A percentile compares a stretch with the other conserved stretches of the same genome.
Conservation (phyloP, 2,113 vertebrate species). For the Porphyrio hochstetteri region DNA sequence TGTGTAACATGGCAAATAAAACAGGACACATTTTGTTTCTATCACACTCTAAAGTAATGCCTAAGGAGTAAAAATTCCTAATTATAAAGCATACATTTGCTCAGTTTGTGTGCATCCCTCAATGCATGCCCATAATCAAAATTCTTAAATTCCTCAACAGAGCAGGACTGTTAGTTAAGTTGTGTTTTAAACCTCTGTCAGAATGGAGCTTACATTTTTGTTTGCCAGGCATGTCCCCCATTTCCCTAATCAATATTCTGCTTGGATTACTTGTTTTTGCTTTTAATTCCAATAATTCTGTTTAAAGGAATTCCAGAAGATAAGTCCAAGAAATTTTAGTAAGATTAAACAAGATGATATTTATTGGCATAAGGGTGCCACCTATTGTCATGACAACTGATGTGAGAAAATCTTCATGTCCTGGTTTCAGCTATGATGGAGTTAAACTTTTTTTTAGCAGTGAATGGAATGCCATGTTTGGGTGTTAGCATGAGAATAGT, state of each 20-base stretch:
- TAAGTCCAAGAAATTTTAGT: background rate
- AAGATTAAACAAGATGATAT: background rate
- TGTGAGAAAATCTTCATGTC: slow-evolving; percentile 4
- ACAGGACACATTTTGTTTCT: background rate
- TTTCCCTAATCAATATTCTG: background rate
- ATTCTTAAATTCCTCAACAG: background rate
- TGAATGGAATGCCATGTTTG: no score
- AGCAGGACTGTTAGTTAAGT: background rate
- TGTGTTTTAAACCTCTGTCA: background rate
- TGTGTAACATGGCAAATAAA: background rate
- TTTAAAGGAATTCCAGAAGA: background rate
- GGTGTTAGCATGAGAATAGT: no score
- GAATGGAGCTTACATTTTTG: background rate
- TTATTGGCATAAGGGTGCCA: slow-evolving; percentile 58
- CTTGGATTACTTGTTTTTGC: background rate
- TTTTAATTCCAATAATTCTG: background rate
- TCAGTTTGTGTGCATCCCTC: background rate
- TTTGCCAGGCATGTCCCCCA: background rate
- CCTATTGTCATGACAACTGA: slow-evolving; percentile 14
- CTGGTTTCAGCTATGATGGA: no score
- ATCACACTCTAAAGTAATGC: background rate
- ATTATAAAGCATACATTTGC: background rate
- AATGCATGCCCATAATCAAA: background rate
- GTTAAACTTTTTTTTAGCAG: no score
- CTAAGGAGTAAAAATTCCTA: background rate